These are phyloP conservation scores for Meiosimyza platycephala DNA, from an alignment of 2,888 invertebrate species.

Conservation along the genomic window DNA sequence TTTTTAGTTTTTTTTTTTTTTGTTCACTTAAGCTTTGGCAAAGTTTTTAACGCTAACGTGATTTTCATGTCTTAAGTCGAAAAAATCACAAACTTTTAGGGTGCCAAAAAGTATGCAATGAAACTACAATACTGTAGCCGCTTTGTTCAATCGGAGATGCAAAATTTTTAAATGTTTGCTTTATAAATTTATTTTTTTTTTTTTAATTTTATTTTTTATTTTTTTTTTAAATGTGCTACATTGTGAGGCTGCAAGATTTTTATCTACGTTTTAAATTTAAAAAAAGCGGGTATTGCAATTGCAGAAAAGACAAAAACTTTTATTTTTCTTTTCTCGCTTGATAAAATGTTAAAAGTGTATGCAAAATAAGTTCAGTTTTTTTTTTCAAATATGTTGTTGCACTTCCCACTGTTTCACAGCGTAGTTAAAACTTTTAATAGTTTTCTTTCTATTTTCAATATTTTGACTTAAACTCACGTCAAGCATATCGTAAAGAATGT, in stretches of 20 bases:
- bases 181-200: not conserved
- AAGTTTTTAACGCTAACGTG: conserved; percentile 13
- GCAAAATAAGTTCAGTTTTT: too few relatives aligned
- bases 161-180: not conserved
- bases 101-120: conserved; percentile 42
- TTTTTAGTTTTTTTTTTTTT: not conserved
- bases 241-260: too few relatives aligned
- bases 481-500: conserved; percentile 22
- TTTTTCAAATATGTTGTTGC: too few relatives aligned
- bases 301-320: too few relatives aligned
- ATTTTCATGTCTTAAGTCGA: conserved; percentile 17
- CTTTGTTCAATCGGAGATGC: conserved; percentile 15
- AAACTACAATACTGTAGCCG: not conserved
- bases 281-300: too few relatives aligned
- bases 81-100: conserved; percentile 46
- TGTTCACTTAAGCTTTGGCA: not conserved
- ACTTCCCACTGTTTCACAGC: too few relatives aligned
- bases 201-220: not conserved
- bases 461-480: not conserved
- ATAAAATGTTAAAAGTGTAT: too few relatives aligned
- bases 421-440: not conserved
- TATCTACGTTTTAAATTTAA: too few relatives aligned
- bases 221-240: too few relatives aligned
- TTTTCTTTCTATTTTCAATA: not conserved
- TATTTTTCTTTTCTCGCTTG: too few relatives aligned